Evolutionary conservation across 2,888 invertebrate genomes (phyloP).

Genomic region (Branchellion lobata): DNA sequence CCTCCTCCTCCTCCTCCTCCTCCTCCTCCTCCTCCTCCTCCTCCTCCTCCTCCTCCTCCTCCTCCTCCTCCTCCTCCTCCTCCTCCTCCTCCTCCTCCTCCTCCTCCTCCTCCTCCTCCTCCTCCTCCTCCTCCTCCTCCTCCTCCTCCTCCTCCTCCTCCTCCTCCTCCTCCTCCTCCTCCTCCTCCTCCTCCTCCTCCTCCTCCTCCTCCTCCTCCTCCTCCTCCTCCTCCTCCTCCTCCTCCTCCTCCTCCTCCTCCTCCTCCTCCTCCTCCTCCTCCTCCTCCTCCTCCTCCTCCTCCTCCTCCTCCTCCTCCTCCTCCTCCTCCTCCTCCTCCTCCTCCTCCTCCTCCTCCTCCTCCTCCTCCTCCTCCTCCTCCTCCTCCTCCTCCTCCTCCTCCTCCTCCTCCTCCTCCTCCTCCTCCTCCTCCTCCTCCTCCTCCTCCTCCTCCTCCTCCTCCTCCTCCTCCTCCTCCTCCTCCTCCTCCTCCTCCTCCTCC

Average conservation of each 20-base stretch:
- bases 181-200: not conserved
- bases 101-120: not conserved
- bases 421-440: not conserved
- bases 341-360: constrained; percentile 10
- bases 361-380: constrained; percentile 1
- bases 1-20: not conserved
- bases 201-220: not conserved
- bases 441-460: not conserved
- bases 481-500: not conserved
- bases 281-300: not conserved
- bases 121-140: not conserved
- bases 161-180: not conserved
- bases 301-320: not conserved
- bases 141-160: not conserved
- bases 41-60: not conserved
- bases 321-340: not conserved
- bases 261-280: not conserved
- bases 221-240: not conserved
- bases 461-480: not conserved
- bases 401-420: not conserved
- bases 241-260: not conserved
- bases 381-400: constrained; percentile 1
- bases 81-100: not conserved
- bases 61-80: not conserved
- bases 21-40: not conserved